A percentile compares a stretch with the other conserved stretches of the same genome.
Conservation (phyloP, 2,888 invertebrate genomes). For the Antheraea assamensis region DNA sequence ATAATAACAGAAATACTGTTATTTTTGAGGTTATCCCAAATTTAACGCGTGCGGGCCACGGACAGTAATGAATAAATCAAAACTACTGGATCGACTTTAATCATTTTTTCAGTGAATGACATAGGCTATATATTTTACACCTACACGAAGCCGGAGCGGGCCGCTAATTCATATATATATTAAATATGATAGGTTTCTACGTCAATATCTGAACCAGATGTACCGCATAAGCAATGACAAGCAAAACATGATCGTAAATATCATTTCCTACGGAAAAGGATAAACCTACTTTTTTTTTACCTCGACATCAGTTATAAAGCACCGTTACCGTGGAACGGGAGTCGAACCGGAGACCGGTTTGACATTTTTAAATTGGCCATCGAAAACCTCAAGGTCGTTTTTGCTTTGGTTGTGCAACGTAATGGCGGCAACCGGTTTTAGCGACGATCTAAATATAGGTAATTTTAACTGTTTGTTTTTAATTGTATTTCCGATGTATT, state of each 20-base stretch:
- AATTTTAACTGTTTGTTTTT: neutral
- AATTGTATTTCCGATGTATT: too few relatives aligned
- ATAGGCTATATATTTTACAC: too few relatives aligned
- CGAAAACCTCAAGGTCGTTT: constrained; percentile 16
- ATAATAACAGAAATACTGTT: too few relatives aligned
- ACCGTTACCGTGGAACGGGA: constrained; percentile 22
- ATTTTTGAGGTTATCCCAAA: too few relatives aligned
- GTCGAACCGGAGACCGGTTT: constrained; percentile 20
- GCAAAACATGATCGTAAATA: constrained; percentile 2
- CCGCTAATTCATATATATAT: neutral
- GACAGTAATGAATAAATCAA: too few relatives aligned
- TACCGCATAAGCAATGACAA: neutral
- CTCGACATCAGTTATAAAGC: neutral
- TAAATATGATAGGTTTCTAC: neutral
- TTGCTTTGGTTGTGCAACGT: constrained; percentile 11
- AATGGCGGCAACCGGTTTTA: neutral
- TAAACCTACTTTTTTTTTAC: constrained; percentile 21
- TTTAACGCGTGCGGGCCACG: too few relatives aligned
- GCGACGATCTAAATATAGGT: neutral
- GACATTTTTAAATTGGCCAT: neutral
- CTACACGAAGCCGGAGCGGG: too few relatives aligned
- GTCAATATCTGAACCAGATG: neutral
- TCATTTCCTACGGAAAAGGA: constrained; percentile 17
- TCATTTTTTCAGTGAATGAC: too few relatives aligned
- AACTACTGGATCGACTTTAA: too few relatives aligned